Percentiles rank a stretch among this genome's conserved stretches.
These are phyloP conservation scores for Cryptoprocta ferox DNA, from an alignment of 2,797 vertebrate genomes.

Conservation along the genomic window DNA sequence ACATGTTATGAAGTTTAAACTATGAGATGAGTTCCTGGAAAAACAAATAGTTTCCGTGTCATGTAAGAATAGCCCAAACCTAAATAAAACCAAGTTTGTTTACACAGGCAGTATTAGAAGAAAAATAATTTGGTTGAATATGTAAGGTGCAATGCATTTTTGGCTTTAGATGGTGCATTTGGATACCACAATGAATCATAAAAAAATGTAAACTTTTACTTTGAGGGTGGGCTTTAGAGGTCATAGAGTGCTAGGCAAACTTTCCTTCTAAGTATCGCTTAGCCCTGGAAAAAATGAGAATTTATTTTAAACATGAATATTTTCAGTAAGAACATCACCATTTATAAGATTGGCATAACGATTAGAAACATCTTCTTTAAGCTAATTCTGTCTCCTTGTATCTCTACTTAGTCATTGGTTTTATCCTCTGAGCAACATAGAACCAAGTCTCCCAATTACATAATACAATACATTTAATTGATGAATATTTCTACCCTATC, in stretches of 20 bases:
- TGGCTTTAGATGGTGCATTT: not conserved
- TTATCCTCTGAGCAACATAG: not conserved
- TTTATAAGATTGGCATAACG: not conserved
- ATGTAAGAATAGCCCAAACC: not conserved
- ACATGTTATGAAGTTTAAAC: not conserved
- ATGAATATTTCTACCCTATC: not conserved
- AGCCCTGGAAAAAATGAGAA: not conserved
- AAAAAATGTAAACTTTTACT: not conserved
- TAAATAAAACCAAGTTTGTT: not conserved
- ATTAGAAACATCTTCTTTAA: not conserved
- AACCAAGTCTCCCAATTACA: not conserved
- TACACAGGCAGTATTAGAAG: not conserved
- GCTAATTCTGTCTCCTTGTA: not conserved
- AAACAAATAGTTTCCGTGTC: not conserved
- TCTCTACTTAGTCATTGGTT: not conserved
- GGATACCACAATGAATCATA: not conserved
- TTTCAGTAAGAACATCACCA: slow-evolving; percentile 17
- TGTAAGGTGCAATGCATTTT: not conserved
- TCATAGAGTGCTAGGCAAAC: not conserved
- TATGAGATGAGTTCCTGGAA: not conserved
- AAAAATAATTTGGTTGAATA: not conserved
- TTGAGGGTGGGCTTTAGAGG: not conserved
- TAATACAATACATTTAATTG: not conserved
- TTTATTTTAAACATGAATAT: not conserved
- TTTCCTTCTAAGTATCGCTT: not conserved